Evolutionary conservation across 2,888 invertebrate genomes (phyloP).

Genomic region (Caenorhabditis sp.): DNA sequence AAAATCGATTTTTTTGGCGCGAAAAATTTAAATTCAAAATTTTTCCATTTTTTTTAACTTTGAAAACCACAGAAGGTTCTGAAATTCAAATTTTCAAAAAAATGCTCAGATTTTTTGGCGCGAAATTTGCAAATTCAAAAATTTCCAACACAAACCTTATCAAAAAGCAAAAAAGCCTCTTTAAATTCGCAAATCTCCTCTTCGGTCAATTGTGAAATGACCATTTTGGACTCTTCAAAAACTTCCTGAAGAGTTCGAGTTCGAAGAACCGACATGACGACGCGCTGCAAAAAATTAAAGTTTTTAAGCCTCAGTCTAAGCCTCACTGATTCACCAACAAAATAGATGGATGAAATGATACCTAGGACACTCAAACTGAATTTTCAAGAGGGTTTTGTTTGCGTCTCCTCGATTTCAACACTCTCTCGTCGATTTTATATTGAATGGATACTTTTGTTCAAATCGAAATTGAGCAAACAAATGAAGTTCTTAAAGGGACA

Average conservation of each 20-base stretch:
- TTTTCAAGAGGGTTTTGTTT: constrained; percentile 27
- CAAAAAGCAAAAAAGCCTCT: constrained; percentile 52
- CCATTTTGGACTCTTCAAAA: constrained; percentile 46
- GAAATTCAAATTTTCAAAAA: too few species aligned
- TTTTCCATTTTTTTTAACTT: too few species aligned
- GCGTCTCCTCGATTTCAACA: neutral
- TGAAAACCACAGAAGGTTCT: too few species aligned
- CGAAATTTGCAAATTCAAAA: too few species aligned
- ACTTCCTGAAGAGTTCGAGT: constrained; percentile 50
- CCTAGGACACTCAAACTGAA: neutral
- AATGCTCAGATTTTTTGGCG: too few species aligned
- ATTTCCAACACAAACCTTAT: constrained; percentile 29
- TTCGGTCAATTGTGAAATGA: constrained; percentile 47
- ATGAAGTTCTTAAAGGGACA: too few species aligned
- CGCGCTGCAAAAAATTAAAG: constrained; percentile 28
- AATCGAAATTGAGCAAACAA: neutral
- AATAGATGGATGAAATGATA: neutral
- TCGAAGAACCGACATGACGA: constrained; percentile 43
- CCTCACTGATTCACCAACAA: neutral
- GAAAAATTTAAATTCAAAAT: too few species aligned
- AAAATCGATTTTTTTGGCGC: too few species aligned
- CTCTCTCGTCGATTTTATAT: neutral
- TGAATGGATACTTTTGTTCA: neutral
- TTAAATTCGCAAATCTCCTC: constrained; percentile 54
- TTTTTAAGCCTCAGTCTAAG: too few species aligned